Conservation (phyloP, 2,797 vertebrate species). For the Ciconia nigra region DNA sequence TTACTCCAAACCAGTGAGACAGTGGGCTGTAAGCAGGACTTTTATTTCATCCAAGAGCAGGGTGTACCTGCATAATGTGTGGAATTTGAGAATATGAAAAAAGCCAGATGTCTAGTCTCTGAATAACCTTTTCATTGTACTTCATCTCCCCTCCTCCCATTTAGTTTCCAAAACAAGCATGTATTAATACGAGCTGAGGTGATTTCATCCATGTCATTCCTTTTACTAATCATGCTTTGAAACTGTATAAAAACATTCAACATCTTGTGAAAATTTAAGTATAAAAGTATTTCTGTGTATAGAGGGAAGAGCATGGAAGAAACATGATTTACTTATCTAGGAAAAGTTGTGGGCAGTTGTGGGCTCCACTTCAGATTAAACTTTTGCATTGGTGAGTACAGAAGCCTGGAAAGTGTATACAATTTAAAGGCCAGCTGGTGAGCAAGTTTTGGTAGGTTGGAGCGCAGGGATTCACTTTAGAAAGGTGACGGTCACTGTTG, state of each 20-base stretch:
- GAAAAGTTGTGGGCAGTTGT: neutral
- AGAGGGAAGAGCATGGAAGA: neutral
- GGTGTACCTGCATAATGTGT: neutral
- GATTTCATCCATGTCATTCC: neutral
- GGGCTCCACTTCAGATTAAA: neutral
- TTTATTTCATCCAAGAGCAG: neutral
- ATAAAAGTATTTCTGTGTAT: neutral
- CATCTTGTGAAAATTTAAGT: neutral
- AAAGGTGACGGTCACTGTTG: rapidly evolving
- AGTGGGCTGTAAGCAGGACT: neutral
- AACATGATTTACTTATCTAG: neutral
- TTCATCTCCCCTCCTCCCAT: neutral
- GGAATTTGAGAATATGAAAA: neutral
- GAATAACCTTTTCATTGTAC: neutral
- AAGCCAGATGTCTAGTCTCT: neutral
- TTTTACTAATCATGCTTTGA: neutral
- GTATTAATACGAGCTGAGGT: neutral
- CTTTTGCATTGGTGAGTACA: neutral
- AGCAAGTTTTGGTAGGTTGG: neutral
- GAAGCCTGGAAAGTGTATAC: neutral
- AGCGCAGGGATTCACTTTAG: neutral
- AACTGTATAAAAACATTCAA: neutral
- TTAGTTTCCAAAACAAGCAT: neutral
- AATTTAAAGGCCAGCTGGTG: neutral
- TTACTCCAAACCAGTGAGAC: neutral